Conservation (phyloP, 2,113 vertebrate genomes). For the Apodemus speciosus region DNA sequence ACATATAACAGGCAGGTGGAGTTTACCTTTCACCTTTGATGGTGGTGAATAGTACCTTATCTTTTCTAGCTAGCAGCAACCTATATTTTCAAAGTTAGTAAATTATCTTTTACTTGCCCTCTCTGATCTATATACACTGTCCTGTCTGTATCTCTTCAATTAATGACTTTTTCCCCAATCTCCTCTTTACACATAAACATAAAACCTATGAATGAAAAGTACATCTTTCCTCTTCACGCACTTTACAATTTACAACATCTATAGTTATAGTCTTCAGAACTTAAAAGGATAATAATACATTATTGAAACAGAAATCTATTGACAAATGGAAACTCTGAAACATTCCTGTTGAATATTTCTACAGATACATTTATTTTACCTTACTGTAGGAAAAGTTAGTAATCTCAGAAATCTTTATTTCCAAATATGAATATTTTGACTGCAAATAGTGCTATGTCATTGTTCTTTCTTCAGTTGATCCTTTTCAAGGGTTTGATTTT, state of each 20-base stretch:
- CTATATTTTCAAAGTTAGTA: conserved; percentile 19
- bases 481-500: conserved; percentile 33
- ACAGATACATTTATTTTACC: conserved; percentile 53
- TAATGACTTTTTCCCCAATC: conserved; percentile 43
- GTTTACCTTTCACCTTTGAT: conserved; percentile 29
- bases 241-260: neutral
- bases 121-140: conserved; percentile 21
- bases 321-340: conserved; percentile 47
- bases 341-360: conserved; percentile 34
- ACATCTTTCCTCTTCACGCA: conserved; percentile 37
- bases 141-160: neutral
- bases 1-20: conserved; percentile 39
- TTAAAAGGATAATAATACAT: conserved; percentile 42
- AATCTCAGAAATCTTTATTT: conserved; percentile 45
- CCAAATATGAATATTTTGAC: conserved; percentile 11
- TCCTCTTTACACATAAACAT: neutral
- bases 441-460: conserved; percentile 24
- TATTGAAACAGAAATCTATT: conserved; percentile 30
- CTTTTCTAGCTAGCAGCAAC: conserved; percentile 52
- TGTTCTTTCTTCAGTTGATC: conserved; percentile 28
- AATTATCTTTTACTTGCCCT: conserved; percentile 50
- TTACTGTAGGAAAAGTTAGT: conserved; percentile 27
- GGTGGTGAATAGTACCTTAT: conserved; percentile 23
- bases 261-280: conserved; percentile 43
- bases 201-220: conserved; percentile 32